Evolutionary conservation across 1,140 invertebrate species (phyloP), one percentile per base, ranked within the genome.

Genomic region (Drosophila melanogaster): DNA sequence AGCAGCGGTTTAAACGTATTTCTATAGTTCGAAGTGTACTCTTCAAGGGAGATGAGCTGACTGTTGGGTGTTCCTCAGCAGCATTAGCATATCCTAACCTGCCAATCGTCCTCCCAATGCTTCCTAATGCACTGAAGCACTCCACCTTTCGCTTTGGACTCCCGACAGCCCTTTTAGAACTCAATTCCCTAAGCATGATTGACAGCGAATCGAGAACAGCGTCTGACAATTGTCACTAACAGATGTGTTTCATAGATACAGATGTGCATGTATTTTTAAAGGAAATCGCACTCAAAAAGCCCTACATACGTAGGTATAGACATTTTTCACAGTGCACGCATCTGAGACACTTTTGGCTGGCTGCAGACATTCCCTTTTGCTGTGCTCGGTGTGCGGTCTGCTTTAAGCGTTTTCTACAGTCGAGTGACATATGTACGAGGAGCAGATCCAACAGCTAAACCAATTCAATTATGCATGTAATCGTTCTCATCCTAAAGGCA

Each of bases 381-480:
- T 17, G 35, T 17, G 61, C 55, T 56, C 10, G 17, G 11, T 22
- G 33, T 55, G 61, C 35, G 43, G 41, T 56, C 41, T 56, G 50
- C 43, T 43, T 40, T 56, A 65, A 65, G 46, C 64, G 64, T 26
- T 65, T 67, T 65, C 59, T 43, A 43, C 37, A 50, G 46, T 15
- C 26, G 24, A 33, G 7, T 60, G 33, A 49, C 49, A 15, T 51
- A 38, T 30, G 12, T 51, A 43, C 35, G 12, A 26, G 40, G 22
- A 64, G 35, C 37, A 47, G 51, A 38, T 59, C 79, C 78, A 71
- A 57, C 76, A 83, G 84, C 72, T 79, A 81, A 79, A 77, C 67
- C 79, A 89, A 90, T 89, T 84, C 79, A 89, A 89, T 89, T 89
- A 84, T 89, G 85, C 79, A 84, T 84, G 79, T 84, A 89, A 89